Percentiles rank a stretch among this genome's conserved stretches.
Evolutionary conservation across 2,113 vertebrate species (phyloP).

Genomic region (Aleadryas rufinucha): DNA sequence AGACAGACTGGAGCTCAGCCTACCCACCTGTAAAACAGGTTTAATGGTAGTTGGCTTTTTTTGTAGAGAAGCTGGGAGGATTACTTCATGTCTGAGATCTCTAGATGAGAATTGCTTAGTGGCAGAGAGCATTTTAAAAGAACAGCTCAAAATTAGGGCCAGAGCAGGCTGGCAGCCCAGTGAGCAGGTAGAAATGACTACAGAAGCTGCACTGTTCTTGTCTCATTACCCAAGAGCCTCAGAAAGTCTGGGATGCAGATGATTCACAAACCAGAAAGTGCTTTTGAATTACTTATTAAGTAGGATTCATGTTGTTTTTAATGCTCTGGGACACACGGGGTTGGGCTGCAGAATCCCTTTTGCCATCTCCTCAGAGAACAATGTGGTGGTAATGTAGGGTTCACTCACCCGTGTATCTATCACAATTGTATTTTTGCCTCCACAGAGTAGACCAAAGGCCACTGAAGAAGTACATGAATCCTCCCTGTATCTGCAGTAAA

Average conservation of each 20-base stretch:
- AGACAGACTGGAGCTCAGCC: background rate
- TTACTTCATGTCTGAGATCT: conserved; percentile 24
- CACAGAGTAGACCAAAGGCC: background rate
- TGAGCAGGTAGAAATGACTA: background rate
- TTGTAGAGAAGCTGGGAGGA: background rate
- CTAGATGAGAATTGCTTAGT: background rate
- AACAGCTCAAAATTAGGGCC: background rate
- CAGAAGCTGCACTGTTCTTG: background rate
- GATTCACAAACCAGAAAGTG: background rate
- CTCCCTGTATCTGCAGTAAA: background rate
- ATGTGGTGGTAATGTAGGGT: background rate
- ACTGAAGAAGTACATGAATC: background rate
- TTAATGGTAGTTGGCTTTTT: background rate
- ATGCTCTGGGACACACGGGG: background rate
- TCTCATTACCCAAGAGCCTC: background rate
- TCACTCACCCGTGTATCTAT: background rate
- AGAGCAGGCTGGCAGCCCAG: background rate
- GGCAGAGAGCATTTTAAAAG: background rate
- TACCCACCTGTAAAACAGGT: conserved; percentile 26
- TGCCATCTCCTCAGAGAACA: background rate
- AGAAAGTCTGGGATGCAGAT: background rate
- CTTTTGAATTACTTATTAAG: background rate
- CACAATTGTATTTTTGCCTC: background rate
- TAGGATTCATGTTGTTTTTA: background rate
- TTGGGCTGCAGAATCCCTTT: background rate